phyloP scores from a whole-genome alignment of 2,888 invertebrate genomes.

The Eumerus sabulonum region DNA sequence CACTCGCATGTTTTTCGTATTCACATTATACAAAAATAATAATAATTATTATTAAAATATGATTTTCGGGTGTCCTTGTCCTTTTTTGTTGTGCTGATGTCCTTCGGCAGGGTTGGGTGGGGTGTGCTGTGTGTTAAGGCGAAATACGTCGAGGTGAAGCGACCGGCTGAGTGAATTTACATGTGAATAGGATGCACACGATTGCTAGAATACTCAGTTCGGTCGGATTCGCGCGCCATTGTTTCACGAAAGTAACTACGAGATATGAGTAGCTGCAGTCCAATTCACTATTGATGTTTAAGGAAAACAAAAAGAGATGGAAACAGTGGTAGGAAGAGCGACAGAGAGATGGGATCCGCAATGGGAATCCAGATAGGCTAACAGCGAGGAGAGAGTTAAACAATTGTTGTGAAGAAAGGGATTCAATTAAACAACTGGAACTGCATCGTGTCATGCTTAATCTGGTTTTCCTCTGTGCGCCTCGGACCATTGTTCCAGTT shows the following conservation, averaged over 20 bases:
- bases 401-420: conserved; percentile 50
- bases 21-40: conserved; percentile 74
- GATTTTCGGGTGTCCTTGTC: conserved; percentile 52
- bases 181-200: conserved; percentile 67
- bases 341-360: too few species aligned
- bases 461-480: conserved; percentile 32
- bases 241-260: conserved; percentile 47
- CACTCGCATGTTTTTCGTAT: conserved; percentile 65
- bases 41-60: conserved; percentile 75
- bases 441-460: conserved; percentile 66
- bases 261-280: conserved; percentile 20
- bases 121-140: conserved; percentile 49
- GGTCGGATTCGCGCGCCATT: conserved; percentile 58
- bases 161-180: conserved; percentile 63
- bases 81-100: conserved; percentile 8
- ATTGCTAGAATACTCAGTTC: conserved; percentile 18
- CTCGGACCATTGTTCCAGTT: conserved; percentile 48
- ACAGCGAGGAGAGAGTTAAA: not conserved
- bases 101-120: conserved; percentile 16
- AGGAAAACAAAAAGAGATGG: conserved; percentile 13
- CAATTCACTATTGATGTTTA: conserved; percentile 24
- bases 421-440: conserved; percentile 67
- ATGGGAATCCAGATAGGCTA: too few species aligned
- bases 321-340: too few species aligned
- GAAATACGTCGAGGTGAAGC: conserved; percentile 44